A percentile compares a stretch with the other conserved stretches of the same genome.
Evolutionary conservation across 2,113 vertebrate genomes (phyloP).

Genomic region (Cavia porcellus): DNA sequence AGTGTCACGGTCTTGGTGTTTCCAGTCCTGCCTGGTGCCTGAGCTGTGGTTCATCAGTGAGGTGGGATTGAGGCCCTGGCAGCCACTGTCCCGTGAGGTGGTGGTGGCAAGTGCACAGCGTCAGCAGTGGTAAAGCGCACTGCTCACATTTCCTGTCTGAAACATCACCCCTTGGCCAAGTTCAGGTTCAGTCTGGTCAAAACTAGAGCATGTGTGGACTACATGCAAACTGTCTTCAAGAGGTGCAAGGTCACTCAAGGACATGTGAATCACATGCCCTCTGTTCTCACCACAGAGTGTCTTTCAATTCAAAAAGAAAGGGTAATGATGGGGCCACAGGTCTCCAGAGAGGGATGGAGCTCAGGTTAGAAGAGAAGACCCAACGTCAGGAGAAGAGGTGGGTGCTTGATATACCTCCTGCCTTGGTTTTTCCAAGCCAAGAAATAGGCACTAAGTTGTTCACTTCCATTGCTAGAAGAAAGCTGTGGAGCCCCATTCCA

Average conservation of each 20-base stretch:
- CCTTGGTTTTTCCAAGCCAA: neutral
- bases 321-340: neutral
- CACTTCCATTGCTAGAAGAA: neutral
- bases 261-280: neutral
- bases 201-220: neutral
- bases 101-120: neutral
- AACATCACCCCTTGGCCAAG: accelerated
- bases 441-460: neutral
- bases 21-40: neutral
- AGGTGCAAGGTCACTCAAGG: neutral
- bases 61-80: neutral
- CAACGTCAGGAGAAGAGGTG: accelerated
- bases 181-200: neutral
- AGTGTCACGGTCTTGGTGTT: neutral
- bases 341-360: neutral
- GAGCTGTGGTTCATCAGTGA: neutral
- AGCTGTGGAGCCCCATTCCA: neutral
- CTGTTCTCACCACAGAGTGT: accelerated
- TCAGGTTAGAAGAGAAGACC: neutral
- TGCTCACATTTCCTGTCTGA: neutral
- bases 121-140: neutral
- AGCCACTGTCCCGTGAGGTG: neutral
- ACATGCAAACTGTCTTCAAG: neutral
- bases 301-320: neutral
- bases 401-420: accelerated